Evolutionary conservation across 2,888 invertebrate species (phyloP), one percentile per base, ranked within the genome.

Genomic region (Incurvaria masculella): DNA sequence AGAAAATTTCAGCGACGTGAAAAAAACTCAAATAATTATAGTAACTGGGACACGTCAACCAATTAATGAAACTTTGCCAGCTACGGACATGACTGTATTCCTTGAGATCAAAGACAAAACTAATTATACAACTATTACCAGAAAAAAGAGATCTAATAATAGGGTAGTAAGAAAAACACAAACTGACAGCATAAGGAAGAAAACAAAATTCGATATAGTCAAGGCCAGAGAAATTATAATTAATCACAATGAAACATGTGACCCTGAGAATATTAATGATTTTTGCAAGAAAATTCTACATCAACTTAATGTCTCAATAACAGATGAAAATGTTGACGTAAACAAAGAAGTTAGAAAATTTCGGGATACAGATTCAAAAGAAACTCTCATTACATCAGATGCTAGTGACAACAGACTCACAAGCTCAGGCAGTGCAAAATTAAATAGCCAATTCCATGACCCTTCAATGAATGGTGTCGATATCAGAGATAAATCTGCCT

Each of bases 201-300:
- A 48, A 53, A 26, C 42, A 59, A 45, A 59, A 61, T 49, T 62
- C 66, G 58, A 68, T 43, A 53, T 64, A 20, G 56, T 59, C 53
- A 64, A 61, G 56, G 69, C 65, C 1, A 67, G 64, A 58, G 65
- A 70, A 51, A 59, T 72, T 2, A 64, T 78, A 48, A 52, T 61
- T 20, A 65, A 68, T 26, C 66, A 74, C 49, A 59, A 69, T n/a
- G 52, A 62, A 47, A 38, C 63, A 27, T 78, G 78, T 46, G 66
- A 63, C 19, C 55, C 65, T 27, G 59, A 65, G 40, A 61, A 60
- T 41, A 58, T 65, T 51, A 60, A 64, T 53, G 59, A 65, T 48
- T 56, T 66, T 26, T 78, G 78, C 46, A 66, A 65, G 57, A 60
- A 68, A 43, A 60, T 74, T 18, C 62, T 75, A 4, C 56, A 48